Percentiles rank a stretch among this genome's conserved stretches.
These are phyloP conservation scores for Aldrovandia affinis DNA, from an alignment of 2,797 vertebrate species.

Conservation along the genomic window DNA sequence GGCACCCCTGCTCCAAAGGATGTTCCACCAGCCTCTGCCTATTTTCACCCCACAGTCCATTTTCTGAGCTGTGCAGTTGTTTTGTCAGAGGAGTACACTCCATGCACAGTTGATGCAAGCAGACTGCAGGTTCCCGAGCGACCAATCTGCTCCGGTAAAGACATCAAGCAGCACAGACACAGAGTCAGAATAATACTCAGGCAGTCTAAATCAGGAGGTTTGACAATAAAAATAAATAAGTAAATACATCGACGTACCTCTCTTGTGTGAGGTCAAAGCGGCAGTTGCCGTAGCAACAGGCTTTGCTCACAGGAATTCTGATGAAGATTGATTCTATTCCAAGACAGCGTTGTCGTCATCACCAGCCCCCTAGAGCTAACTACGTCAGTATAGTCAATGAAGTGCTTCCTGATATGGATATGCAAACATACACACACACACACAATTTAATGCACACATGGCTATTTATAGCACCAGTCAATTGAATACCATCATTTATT, in stretches of 20 bases:
- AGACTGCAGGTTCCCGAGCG: too few relatives aligned
- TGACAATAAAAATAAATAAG: neutral
- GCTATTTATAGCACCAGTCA: neutral
- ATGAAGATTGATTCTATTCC: neutral
- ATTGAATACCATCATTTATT: neutral
- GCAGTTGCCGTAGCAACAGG: slow-evolving; percentile 17
- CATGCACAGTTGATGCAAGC: too few relatives aligned
- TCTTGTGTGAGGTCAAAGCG: neutral
- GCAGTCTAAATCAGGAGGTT: neutral
- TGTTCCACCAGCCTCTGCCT: too few relatives aligned
- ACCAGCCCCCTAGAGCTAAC: neutral
- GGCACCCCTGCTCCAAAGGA: too few relatives aligned
- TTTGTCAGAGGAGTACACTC: too few relatives aligned
- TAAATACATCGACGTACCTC: too few relatives aligned
- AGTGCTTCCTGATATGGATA: neutral
- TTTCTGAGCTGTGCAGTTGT: too few relatives aligned
- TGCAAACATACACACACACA: neutral
- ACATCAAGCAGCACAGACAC: neutral
- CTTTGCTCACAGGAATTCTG: neutral
- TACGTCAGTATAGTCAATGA: neutral
- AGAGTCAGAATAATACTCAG: neutral
- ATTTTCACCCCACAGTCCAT: too few relatives aligned
- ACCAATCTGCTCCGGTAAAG: neutral
- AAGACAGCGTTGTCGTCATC: neutral
- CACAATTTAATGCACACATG: neutral